Percentiles rank a stretch among this genome's conserved stretches.
phyloP scores from a whole-genome alignment of 2,113 vertebrate species.

The Aix galericulata region DNA sequence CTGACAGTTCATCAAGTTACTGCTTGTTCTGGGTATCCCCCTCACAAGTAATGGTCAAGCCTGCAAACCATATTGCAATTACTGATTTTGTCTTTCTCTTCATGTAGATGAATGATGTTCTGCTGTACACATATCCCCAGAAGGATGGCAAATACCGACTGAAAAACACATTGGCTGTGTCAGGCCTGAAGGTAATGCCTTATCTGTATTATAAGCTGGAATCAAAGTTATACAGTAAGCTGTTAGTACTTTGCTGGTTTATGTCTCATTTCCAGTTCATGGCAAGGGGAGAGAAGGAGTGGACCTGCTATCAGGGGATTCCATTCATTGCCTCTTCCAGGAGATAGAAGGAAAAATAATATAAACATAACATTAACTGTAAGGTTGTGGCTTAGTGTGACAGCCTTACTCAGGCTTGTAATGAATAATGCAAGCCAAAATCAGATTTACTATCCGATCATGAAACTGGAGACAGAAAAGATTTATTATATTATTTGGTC shows the following conservation, averaged over 20 bases:
- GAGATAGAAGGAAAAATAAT: neutral
- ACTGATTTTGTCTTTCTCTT: constrained; percentile 47
- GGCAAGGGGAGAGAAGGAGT: neutral
- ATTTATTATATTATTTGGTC: neutral
- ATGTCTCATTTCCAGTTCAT: neutral
- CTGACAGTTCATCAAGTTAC: neutral
- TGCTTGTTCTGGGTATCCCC: neutral
- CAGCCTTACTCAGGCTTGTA: neutral
- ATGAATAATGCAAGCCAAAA: constrained; percentile 32
- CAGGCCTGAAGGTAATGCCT: constrained; percentile 87
- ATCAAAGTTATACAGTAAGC: neutral
- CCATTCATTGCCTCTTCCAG: neutral
- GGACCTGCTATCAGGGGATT: neutral
- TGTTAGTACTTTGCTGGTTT: constrained; percentile 5
- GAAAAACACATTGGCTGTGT: constrained; percentile 87
- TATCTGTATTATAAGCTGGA: neutral
- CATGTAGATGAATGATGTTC: constrained; percentile 92
- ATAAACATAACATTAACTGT: neutral
- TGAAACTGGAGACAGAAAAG: neutral
- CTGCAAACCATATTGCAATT: constrained; percentile 2
- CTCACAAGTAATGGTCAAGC: neutral
- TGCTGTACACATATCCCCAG: constrained; percentile 95
- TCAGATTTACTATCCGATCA: neutral
- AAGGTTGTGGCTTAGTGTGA: neutral
- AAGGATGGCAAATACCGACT: constrained; percentile 95